Evolutionary conservation across 1,140 invertebrate genomes (phyloP).

Genomic region (Microvelia longipes): DNA sequence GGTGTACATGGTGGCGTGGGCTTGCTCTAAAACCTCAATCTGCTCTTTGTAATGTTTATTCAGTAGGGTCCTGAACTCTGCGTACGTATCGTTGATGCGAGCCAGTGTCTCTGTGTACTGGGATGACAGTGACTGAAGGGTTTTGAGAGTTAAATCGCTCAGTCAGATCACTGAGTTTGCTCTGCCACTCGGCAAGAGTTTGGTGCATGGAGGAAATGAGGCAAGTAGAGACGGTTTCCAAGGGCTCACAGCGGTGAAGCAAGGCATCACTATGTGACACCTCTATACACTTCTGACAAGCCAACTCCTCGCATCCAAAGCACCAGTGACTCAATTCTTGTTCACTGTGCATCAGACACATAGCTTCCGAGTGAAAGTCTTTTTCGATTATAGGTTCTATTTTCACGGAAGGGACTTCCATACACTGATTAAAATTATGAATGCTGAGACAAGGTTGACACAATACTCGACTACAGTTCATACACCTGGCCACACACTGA

Average conservation of each 20-base stretch:
- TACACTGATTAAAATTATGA: slow-evolving; percentile 66
- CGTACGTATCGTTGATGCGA: slow-evolving; percentile 87
- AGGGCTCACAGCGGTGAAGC: slow-evolving; percentile 63
- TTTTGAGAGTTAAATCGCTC: slow-evolving; percentile 72
- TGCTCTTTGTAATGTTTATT: slow-evolving; percentile 87
- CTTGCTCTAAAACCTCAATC: slow-evolving; percentile 80
- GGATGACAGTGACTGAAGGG: slow-evolving; percentile 61
- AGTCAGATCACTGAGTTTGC: slow-evolving; percentile 67
- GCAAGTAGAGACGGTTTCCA: slow-evolving; percentile 60
- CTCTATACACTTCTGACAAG: slow-evolving; percentile 85
- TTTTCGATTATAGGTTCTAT: slow-evolving; percentile 38
- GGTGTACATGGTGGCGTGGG: slow-evolving; percentile 78
- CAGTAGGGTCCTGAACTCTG: slow-evolving; percentile 83
- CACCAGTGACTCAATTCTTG: slow-evolving; percentile 84
- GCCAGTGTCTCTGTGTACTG: slow-evolving; percentile 88
- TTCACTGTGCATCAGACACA: slow-evolving; percentile 66
- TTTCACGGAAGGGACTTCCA: slow-evolving; percentile 22
- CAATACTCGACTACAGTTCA: slow-evolving; percentile 86
- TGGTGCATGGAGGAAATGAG: slow-evolving; percentile 67
- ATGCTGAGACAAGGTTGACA: slow-evolving; percentile 94
- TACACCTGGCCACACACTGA: slow-evolving; percentile 75
- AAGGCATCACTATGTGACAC: slow-evolving; percentile 68
- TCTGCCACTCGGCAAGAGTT: slow-evolving; percentile 63
- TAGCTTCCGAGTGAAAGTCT: slow-evolving; percentile 31
- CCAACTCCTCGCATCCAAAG: slow-evolving; percentile 68